Evolutionary conservation across 2,797 vertebrate genomes (phyloP).

Genomic region (Crypturellus tataupa): DNA sequence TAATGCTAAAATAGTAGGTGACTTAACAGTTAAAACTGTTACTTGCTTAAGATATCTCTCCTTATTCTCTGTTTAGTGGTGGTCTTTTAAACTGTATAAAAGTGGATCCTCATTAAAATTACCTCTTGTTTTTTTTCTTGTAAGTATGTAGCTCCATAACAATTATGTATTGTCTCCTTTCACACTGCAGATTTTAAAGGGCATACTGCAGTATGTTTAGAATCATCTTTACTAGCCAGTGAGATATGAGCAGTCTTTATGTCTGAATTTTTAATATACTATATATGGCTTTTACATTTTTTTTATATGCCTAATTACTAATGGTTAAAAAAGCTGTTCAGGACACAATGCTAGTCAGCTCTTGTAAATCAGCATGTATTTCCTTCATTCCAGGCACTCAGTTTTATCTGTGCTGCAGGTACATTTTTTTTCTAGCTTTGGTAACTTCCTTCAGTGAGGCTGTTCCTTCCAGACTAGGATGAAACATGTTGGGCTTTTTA

Average conservation of each 20-base stretch:
- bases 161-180: neutral
- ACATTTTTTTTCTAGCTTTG: constrained; percentile 41
- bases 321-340: neutral
- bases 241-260: neutral
- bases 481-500: constrained; percentile 35
- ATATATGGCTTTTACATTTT: neutral
- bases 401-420: neutral
- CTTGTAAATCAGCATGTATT: neutral
- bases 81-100: neutral
- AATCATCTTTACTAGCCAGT: neutral
- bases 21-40: too few species aligned
- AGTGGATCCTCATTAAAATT: neutral
- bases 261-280: neutral
- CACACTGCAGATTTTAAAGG: accelerated
- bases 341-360: neutral
- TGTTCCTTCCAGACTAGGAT: constrained; percentile 61
- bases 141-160: neutral
- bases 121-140: neutral
- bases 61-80: neutral
- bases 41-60: too few species aligned
- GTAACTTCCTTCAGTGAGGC: constrained; percentile 77
- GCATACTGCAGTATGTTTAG: neutral
- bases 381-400: neutral
- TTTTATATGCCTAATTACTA: neutral
- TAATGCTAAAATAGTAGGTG: neutral